These are phyloP conservation scores for Crepidodera aurea DNA, from an alignment of 2,888 invertebrate species.

Conservation along the genomic window DNA sequence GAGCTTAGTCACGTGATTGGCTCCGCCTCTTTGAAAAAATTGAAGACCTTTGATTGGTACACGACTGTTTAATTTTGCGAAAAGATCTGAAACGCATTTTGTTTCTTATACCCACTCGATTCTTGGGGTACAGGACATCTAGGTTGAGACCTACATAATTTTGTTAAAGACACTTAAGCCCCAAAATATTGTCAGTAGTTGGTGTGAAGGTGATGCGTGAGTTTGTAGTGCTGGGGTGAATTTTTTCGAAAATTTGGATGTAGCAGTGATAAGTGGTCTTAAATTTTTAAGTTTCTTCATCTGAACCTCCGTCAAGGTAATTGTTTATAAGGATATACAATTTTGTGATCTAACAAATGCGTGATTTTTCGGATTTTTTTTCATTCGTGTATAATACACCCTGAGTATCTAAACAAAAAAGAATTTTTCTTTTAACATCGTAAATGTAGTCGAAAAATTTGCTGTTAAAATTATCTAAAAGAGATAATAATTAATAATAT, in stretches of 20 bases:
- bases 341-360: too few species aligned
- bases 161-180: conserved; percentile 7
- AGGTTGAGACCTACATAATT: conserved; percentile 20
- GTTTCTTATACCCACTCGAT: conserved; percentile 17
- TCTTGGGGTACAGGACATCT: not conserved
- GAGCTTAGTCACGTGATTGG: conserved; percentile 31
- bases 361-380: too few species aligned
- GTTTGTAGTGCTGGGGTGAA: not conserved
- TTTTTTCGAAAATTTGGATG: conserved; percentile 7
- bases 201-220: conserved; percentile 9
- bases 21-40: conserved; percentile 34
- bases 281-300: not conserved
- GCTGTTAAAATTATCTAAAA: too few species aligned
- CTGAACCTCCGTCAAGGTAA: conserved; percentile 10
- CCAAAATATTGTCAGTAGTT: conserved; percentile 1
- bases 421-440: too few species aligned
- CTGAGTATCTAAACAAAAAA: not conserved
- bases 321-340: too few species aligned
- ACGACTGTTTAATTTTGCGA: conserved; percentile 39
- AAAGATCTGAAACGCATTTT: conserved; percentile 22
- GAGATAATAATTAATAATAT: too few species aligned
- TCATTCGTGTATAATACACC: not conserved
- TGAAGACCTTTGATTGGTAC: conserved; percentile 43
- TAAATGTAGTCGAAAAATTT: too few species aligned
- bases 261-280: conserved; percentile 2